A percentile compares a stretch with the other conserved stretches of the same genome.
Conservation (phyloP, 2,888 invertebrate genomes). For the Ectobius pallidus region DNA sequence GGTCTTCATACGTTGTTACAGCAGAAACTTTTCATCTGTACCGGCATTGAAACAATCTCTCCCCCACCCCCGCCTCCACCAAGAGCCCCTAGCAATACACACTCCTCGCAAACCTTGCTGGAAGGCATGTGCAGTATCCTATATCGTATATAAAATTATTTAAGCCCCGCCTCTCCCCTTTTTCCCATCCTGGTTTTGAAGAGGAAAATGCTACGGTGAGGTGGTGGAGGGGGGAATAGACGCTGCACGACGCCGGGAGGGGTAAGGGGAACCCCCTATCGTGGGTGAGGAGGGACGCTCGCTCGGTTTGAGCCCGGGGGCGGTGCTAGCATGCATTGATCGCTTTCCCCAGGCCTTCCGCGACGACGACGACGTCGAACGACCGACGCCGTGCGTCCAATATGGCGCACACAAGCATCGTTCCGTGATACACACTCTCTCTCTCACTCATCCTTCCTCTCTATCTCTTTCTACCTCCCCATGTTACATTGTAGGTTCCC, state of each 20-base stretch:
- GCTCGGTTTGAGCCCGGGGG: slow-evolving; percentile 23
- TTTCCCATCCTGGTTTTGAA: background rate
- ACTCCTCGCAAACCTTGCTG: slow-evolving; percentile 6
- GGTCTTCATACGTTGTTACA: background rate
- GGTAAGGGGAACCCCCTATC: background rate
- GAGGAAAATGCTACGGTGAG: slow-evolving; percentile 15
- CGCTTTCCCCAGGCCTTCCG: slow-evolving; percentile 27
- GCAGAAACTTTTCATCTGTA: slow-evolving; percentile 15
- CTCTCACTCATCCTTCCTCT: background rate
- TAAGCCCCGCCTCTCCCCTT: slow-evolving; percentile 33
- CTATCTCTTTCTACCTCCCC: no score
- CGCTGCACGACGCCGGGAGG: slow-evolving; percentile 12
- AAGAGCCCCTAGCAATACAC: background rate
- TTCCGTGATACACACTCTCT: background rate
- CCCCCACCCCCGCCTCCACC: background rate
- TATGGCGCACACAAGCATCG: slow-evolving; percentile 29
- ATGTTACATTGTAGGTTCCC: background rate
- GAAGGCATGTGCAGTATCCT: slow-evolving; percentile 28
- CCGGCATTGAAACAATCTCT: background rate
- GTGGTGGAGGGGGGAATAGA: background rate
- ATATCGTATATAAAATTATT: slow-evolving; percentile 30
- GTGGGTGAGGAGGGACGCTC: slow-evolving; percentile 19
- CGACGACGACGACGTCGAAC: slow-evolving; percentile 13
- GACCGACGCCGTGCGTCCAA: slow-evolving; percentile 31
- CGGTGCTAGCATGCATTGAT: slow-evolving; percentile 33